Evolutionary conservation across 2,797 vertebrate species (phyloP).

Genomic region (Platalea minor): DNA sequence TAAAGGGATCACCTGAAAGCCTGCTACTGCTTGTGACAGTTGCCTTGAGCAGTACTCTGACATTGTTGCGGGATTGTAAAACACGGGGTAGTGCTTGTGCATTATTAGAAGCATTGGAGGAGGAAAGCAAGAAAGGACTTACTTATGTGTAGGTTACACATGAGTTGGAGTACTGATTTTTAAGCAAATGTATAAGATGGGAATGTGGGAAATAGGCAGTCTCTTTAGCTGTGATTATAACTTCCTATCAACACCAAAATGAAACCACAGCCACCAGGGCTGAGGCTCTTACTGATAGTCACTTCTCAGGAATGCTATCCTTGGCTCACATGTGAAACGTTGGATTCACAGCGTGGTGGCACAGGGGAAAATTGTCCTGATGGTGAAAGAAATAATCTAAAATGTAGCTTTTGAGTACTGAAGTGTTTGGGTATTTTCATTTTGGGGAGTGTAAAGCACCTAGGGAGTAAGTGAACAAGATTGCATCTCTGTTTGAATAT

Average conservation of each 20-base stretch:
- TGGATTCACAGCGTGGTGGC: not conserved
- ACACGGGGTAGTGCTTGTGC: accelerated
- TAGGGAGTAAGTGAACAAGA: not conserved
- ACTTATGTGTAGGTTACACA: not conserved
- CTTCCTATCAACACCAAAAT: not conserved
- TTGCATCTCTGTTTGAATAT: not conserved
- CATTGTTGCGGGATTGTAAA: not conserved
- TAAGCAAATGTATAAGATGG: not conserved
- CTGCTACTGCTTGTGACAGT: not conserved
- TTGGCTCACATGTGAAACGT: not conserved
- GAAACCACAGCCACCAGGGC: not conserved
- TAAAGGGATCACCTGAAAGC: not conserved
- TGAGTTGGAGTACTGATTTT: accelerated
- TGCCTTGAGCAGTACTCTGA: not conserved
- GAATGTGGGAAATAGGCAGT: not conserved
- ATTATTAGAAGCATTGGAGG: not conserved
- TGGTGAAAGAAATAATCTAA: not conserved
- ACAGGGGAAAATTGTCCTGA: not conserved
- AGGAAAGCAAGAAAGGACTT: not conserved
- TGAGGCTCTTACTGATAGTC: not conserved
- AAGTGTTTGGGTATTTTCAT: not conserved
- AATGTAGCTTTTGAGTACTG: not conserved
- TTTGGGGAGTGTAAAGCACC: not conserved
- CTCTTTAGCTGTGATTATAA: not conserved
- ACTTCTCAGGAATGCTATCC: not conserved